Evolutionary conservation across 2,888 invertebrate species (phyloP), one percentile per base, ranked within the genome.

Genomic region (Drosophila maculinotata): DNA sequence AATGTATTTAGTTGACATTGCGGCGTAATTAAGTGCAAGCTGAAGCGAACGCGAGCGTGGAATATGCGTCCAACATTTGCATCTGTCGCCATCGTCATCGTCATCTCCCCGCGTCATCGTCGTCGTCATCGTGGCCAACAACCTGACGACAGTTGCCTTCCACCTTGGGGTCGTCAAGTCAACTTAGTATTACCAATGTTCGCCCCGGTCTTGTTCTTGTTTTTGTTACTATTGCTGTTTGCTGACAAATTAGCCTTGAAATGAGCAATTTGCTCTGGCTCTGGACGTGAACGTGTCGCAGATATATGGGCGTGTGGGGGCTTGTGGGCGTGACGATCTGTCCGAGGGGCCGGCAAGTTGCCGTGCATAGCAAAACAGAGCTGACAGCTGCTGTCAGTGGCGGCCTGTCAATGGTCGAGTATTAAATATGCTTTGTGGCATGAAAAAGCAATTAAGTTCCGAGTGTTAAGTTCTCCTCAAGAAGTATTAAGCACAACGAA

Each of bases 231-330:
- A 44, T 36, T 54, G 56, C 59, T 59, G 69, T 72, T 69, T 71
- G 85, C 82, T 84, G 88, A 89, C 85, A 88, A 89, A 88, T 88
- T 88, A 88, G 89, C 88, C 88, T 84, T 88, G 88, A 88, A 88
- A 89, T 88, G 82, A 88, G 88, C 85, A 85, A 85, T 84, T 84
- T 85, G 75, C 84, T 67, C 78, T 65, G 70, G 49, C 77, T 68
- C 57, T 69, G 76, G 59, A 42, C 65, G 67, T 68, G 67, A 63
- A 60, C 59, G 48, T 56, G 52, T 26, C 41, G 38, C 15, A 41
- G 36, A 38, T 31, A 23, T 17, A 42, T 12, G 38, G 4, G 20
- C n/a, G n/a, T n/a, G 39, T 7, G 4, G 47, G 33, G 30, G 26
- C 8, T 5, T 62, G 6, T 25, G 36, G 47, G 20, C 30, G 39